Conservation (phyloP, 2,888 invertebrate genomes). For the Pristionchus maxplancki region DNA sequence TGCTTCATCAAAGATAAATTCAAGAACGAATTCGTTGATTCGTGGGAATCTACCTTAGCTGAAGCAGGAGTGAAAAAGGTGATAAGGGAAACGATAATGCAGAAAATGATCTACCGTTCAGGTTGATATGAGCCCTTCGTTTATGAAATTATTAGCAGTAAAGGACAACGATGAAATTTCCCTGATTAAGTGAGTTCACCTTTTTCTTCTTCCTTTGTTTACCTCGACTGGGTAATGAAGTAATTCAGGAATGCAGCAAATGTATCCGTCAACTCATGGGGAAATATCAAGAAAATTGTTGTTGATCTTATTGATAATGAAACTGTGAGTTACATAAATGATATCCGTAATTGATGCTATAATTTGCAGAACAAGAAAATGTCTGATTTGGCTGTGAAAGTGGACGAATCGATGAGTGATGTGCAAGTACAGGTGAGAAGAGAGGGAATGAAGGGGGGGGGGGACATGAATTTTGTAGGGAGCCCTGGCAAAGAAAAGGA, state of each 20-base stretch:
- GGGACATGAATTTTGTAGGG: constrained; percentile 83
- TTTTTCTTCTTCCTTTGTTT: neutral
- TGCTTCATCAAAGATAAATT: constrained; percentile 94
- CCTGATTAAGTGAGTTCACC: constrained; percentile 3
- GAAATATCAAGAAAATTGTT: constrained; percentile 95
- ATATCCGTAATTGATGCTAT: neutral
- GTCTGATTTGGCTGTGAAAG: constrained; percentile 92
- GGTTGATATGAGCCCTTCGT: constrained; percentile 87
- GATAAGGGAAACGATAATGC: constrained; percentile 53
- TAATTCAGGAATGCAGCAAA: constrained; percentile 87
- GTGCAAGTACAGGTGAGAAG: constrained; percentile 91
- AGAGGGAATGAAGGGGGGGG: constrained; percentile 75
- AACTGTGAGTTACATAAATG: constrained; percentile 78
- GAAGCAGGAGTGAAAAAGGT: constrained; percentile 88
- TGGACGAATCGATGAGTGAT: constrained; percentile 93
- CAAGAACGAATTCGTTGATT: constrained; percentile 92
- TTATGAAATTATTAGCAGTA: constrained; percentile 91
- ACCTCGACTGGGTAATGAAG: neutral
- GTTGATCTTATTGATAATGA: constrained; percentile 99
- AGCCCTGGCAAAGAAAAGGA: constrained; percentile 78
- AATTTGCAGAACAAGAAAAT: constrained; percentile 94
- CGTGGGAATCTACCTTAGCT: constrained; percentile 89
- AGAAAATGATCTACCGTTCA: constrained; percentile 51
- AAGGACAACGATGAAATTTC: constrained; percentile 93
- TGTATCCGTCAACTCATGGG: constrained; percentile 94